A percentile compares a stretch with the other conserved stretches of the same genome.
These are phyloP conservation scores for Cisticola juncidis DNA, from an alignment of 2,113 vertebrate genomes.

Conservation along the genomic window DNA sequence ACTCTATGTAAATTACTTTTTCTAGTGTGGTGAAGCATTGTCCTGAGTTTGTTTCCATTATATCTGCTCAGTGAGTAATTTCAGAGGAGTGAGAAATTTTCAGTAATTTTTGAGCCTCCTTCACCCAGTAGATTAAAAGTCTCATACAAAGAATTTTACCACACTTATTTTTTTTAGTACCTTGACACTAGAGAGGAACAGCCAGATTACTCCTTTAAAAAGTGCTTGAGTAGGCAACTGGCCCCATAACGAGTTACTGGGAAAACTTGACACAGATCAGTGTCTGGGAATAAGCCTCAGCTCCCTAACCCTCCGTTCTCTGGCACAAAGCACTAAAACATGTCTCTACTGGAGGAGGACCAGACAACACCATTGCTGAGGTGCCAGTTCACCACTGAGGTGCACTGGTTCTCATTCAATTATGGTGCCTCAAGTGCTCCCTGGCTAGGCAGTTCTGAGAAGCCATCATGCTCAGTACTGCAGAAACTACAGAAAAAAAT, in stretches of 20 bases:
- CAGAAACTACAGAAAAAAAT: neutral
- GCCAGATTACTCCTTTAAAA: neutral
- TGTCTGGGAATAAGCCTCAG: neutral
- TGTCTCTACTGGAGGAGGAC: neutral
- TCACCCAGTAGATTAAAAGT: neutral
- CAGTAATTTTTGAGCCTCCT: constrained; percentile 3
- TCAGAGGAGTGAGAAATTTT: neutral
- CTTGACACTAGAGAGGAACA: neutral
- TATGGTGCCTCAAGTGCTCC: neutral
- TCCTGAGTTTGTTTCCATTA: neutral
- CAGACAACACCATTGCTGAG: neutral
- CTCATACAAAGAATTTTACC: neutral
- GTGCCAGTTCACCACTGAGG: neutral
- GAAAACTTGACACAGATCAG: neutral
- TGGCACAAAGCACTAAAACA: neutral
- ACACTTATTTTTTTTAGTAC: neutral
- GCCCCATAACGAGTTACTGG: neutral
- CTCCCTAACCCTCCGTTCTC: neutral
- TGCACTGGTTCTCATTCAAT: neutral
- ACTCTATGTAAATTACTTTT: neutral
- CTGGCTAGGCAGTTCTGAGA: neutral
- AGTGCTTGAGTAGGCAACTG: fast-evolving
- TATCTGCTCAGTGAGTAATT: neutral
- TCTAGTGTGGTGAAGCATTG: neutral
- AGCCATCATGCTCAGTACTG: neutral